Conservation (phyloP, 1,140 invertebrate genomes). For the Drosophila teissieri region DNA sequence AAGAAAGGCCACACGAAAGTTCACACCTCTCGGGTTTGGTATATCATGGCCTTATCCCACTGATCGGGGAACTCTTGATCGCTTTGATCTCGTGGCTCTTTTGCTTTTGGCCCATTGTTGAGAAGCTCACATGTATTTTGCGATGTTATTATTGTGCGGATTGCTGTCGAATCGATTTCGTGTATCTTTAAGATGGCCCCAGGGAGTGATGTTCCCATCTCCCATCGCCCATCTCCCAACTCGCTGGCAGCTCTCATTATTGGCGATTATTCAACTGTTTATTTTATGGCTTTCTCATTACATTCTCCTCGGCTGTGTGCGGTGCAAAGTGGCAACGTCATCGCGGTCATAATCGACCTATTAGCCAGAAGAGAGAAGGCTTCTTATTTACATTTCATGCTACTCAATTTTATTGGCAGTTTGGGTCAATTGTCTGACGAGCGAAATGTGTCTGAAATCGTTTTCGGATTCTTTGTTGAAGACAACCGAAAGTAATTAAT, state of each 20-base stretch:
- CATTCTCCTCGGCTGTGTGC: constrained; percentile 42
- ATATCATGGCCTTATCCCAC: constrained; percentile 18
- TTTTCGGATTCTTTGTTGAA: constrained; percentile 33
- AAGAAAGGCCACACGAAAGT: constrained; percentile 61
- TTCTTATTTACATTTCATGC: constrained; percentile 80
- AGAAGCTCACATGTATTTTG: constrained; percentile 38
- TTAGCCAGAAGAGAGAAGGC: constrained; percentile 58
- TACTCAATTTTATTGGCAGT: constrained; percentile 81
- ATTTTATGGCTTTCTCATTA: constrained; percentile 82
- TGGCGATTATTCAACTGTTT: constrained; percentile 79
- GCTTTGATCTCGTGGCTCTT: constrained; percentile 63
- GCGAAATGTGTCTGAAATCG: constrained; percentile 58
- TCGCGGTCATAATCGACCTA: constrained; percentile 74
- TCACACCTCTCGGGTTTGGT: constrained; percentile 55
- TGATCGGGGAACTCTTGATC: constrained; percentile 43
- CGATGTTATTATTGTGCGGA: constrained; percentile 14
- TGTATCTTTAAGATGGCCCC: constrained; percentile 53
- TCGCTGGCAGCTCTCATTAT: constrained; percentile 63
- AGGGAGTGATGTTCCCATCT: constrained; percentile 31
- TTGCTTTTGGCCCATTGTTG: constrained; percentile 28
- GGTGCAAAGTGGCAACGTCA: constrained; percentile 72
- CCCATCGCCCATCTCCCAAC: constrained; percentile 1
- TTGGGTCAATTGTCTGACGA: constrained; percentile 75
- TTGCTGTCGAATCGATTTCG: constrained; percentile 72
- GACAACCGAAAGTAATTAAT: constrained; percentile 48